Evolutionary conservation across 2,113 vertebrate genomes (phyloP).

Genomic region (Struthio camelus): DNA sequence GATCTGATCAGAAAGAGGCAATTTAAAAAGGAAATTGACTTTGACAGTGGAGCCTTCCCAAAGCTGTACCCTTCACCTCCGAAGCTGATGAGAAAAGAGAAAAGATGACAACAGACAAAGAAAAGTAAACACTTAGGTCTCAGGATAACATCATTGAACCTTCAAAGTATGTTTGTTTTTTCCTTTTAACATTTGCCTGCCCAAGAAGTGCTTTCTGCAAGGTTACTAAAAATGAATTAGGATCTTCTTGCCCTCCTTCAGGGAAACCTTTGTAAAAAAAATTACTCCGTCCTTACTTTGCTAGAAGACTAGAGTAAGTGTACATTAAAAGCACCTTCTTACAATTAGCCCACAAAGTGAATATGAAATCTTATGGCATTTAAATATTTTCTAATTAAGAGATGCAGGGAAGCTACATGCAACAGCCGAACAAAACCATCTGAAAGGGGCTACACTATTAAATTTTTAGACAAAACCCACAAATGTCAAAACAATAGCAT

Average conservation of each 20-base stretch:
- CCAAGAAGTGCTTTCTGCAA: not conserved
- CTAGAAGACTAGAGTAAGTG: not conserved
- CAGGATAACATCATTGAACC: not conserved
- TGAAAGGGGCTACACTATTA: not conserved
- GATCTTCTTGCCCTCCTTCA: not conserved
- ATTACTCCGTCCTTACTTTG: not conserved
- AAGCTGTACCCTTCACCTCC: not conserved
- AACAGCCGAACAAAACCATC: not conserved
- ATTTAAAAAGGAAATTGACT: not conserved
- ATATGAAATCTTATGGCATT: not conserved
- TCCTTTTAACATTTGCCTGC: not conserved
- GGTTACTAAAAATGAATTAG: not conserved
- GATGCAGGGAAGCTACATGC: not conserved
- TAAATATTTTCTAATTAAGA: not conserved
- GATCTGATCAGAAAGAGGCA: not conserved
- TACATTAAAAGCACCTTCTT: not conserved
- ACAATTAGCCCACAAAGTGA: not conserved
- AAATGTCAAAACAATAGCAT: not conserved
- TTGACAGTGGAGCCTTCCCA: not conserved
- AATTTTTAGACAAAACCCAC: not conserved
- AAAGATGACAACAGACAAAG: not conserved
- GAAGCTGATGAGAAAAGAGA: not conserved
- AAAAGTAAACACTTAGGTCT: not conserved
- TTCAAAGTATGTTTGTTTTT: not conserved
- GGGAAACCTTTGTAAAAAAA: not conserved